These are phyloP conservation scores for Salvelinus alpinus DNA, from an alignment of 2,113 vertebrate species.

Conservation along the genomic window DNA sequence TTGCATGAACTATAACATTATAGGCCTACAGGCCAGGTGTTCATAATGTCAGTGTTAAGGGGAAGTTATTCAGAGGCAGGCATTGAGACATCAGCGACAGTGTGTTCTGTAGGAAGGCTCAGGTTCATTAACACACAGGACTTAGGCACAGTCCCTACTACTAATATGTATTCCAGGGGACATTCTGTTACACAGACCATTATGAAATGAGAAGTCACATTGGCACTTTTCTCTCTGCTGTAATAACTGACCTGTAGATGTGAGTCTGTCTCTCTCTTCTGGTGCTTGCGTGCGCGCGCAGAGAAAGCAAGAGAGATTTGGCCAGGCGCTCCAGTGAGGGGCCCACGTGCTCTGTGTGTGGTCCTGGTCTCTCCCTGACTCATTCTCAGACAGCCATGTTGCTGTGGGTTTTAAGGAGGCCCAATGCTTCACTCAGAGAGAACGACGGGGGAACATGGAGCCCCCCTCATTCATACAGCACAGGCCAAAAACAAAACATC, in stretches of 20 bases:
- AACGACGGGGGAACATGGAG: slow-evolving; percentile 21
- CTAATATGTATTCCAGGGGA: background rate
- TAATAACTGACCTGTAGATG: background rate
- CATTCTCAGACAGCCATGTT: slow-evolving; percentile 65
- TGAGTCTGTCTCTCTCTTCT: slow-evolving; percentile 11
- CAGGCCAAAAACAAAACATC: slow-evolving; percentile 42
- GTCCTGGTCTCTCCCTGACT: slow-evolving; percentile 66
- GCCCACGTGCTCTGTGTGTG: slow-evolving; percentile 67
- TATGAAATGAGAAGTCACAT: slow-evolving; percentile 1
- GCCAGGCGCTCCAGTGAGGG: slow-evolving; percentile 15
- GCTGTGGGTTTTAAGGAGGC: slow-evolving; percentile 65
- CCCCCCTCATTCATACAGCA: slow-evolving; percentile 35
- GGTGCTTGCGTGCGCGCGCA: background rate
- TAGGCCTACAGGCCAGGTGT: background rate
- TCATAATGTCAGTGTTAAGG: background rate
- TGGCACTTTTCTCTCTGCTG: background rate
- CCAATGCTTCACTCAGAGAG: slow-evolving; percentile 16
- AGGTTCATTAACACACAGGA: background rate
- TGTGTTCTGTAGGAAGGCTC: background rate
- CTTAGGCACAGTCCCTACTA: background rate
- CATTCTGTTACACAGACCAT: background rate
- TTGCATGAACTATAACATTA: background rate
- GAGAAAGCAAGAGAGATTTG: slow-evolving; percentile 19
- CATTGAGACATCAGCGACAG: background rate
- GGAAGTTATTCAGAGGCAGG: background rate